Evolutionary conservation across 2,888 invertebrate species (phyloP), one percentile per base, ranked within the genome.

Genomic region (Hyposoter didymator): DNA sequence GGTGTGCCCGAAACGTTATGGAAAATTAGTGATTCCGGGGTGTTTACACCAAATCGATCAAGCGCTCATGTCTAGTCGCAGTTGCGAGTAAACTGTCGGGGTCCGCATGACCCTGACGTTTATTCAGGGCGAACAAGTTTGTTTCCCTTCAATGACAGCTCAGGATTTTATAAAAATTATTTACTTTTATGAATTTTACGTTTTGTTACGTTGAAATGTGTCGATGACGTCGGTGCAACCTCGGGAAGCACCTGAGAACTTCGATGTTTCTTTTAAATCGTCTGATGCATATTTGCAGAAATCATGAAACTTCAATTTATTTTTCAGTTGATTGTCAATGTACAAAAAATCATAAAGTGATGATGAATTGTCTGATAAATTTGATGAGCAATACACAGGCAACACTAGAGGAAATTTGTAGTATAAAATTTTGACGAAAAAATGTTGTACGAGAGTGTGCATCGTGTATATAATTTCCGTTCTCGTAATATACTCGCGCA

Each of bases 1-100:
- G 22, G 3, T 19, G 73, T 17, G 22, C 72, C 66, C 55, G 55
- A 47, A 17, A 12, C 12, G 12, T 55, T 85, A 67, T 76, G 72
- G 39, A 67, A 79, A 80, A 80, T 59, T 67, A 28, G n/a, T 12
- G 47, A 67, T 59, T 39, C 22, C 17, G 39, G 7, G 2, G 47
- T 73, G 39, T 67, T 28, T 66, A 45, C 32, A 17, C n/a, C 52
- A 45, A 55, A 84, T 82, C 49, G 82, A 84, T 84, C 49, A 52
- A 84, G 4, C 1, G 47, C 17, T 49, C 4, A 4, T 49, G 14
- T 49, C 17, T 49, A n/a, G n/a, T 49, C 17, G 47, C 6, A 49
- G 0, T 49, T 1, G 17, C 14, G n/a, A 17, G n/a, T n/a, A 49
- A 17, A 49, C 14, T 49, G 0, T 52, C 79, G 79, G 55, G 28